Evolutionary conservation across 2,888 invertebrate genomes (phyloP).

Genomic region (Cynaeus angustus): DNA sequence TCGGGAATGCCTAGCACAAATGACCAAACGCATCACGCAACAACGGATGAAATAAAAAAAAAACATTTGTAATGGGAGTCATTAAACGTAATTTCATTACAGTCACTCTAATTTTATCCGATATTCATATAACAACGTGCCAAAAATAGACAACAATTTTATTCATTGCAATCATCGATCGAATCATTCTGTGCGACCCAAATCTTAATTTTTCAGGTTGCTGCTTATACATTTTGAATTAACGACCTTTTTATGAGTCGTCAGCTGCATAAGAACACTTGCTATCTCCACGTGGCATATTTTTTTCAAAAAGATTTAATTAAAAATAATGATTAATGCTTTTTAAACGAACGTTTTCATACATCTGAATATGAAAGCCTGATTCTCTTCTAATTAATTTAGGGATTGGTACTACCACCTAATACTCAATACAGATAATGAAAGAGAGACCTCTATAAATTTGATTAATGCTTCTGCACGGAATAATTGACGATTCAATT

Average conservation of each 20-base stretch:
- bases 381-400: conserved; percentile 37
- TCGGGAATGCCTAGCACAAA: neutral
- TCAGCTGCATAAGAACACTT: neutral
- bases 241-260: conserved; percentile 1
- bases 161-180: neutral
- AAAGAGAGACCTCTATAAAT: conserved; percentile 33
- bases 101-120: too few relatives aligned
- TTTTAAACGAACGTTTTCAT: conserved; percentile 19
- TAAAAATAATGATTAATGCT: conserved; percentile 35
- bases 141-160: too few relatives aligned
- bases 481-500: conserved; percentile 44
- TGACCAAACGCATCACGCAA: neutral
- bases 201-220: neutral
- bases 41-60: neutral
- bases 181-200: neutral
- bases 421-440: conserved; percentile 32
- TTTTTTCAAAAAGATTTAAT: conserved; percentile 17
- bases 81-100: too few relatives aligned
- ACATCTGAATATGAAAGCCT: conserved; percentile 24
- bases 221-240: neutral
- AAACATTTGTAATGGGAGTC: neutral
- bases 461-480: conserved; percentile 28
- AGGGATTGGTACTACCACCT: conserved; percentile 36
- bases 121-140: too few relatives aligned
- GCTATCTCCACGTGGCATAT: neutral